Evolutionary conservation across 1,140 invertebrate species (phyloP).

Genomic region (Drosophila willistoni): DNA sequence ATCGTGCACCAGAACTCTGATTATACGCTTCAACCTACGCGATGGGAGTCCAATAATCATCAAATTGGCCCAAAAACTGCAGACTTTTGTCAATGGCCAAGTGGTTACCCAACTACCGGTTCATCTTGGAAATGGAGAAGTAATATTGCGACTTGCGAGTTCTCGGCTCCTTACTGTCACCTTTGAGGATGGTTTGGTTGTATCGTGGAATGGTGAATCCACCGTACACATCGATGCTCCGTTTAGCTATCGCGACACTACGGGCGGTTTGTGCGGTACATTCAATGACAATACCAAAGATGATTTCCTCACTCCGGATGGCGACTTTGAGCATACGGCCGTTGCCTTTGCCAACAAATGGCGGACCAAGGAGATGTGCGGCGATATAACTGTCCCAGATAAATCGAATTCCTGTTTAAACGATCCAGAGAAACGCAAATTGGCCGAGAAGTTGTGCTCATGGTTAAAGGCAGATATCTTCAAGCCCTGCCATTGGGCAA

Average conservation of each 20-base stretch:
- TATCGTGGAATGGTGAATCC: conserved; percentile 93
- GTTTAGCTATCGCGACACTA: conserved; percentile 87
- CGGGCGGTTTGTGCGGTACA: conserved; percentile 93
- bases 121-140: conserved; percentile 84
- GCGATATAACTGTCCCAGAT: conserved; percentile 84
- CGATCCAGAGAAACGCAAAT: conserved; percentile 87
- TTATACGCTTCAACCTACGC: conserved; percentile 84
- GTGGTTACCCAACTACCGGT: conserved; percentile 88
- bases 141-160: conserved; percentile 88
- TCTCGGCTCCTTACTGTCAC: conserved; percentile 89
- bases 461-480: too few relatives aligned
- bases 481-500: too few relatives aligned
- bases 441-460: conserved; percentile 85
- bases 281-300: conserved; percentile 94
- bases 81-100: conserved; percentile 88
- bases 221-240: conserved; percentile 92
- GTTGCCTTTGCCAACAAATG: conserved; percentile 93
- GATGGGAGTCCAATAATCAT: conserved; percentile 84
- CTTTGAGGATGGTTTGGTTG: conserved; percentile 89
- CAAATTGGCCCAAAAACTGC: conserved; percentile 88
- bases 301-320: conserved; percentile 94
- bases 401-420: conserved; percentile 88
- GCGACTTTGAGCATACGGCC: conserved; percentile 89
- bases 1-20: conserved; percentile 92
- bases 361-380: conserved; percentile 91